These are phyloP conservation scores for Eristalis tenax DNA, from an alignment of 2,888 invertebrate genomes.

Conservation along the genomic window DNA sequence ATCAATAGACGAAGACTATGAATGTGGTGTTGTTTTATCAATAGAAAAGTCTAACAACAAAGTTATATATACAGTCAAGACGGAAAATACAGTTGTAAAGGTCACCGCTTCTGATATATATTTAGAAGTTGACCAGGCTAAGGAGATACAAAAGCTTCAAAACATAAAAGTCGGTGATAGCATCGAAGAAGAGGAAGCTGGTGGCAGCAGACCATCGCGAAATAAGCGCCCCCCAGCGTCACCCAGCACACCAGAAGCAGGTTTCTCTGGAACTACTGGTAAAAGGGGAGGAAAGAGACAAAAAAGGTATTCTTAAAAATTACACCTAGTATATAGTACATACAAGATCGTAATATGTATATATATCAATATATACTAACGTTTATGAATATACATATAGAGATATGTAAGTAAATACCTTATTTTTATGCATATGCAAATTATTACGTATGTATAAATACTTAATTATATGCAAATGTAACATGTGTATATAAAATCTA, in stretches of 20 bases:
- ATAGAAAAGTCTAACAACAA: conserved; percentile 80
- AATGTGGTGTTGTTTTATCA: conserved; percentile 82
- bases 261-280: conserved; percentile 73
- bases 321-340: conserved; percentile 20
- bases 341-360: not conserved
- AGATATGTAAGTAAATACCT: not conserved
- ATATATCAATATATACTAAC: conserved; percentile 31
- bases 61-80: conserved; percentile 72
- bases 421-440: not conserved
- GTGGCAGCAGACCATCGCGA: conserved; percentile 67
- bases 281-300: conserved; percentile 72
- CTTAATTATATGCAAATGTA: not conserved
- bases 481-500: not conserved
- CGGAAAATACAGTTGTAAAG: conserved; percentile 81
- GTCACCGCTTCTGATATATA: conserved; percentile 83
- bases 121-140: conserved; percentile 83
- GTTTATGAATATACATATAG: conserved; percentile 27
- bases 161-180: conserved; percentile 47
- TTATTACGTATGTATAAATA: not conserved
- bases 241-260: conserved; percentile 73
- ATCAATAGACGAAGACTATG: conserved; percentile 83
- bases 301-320: conserved; percentile 74
- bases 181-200: conserved; percentile 50
- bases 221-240: conserved; percentile 70
- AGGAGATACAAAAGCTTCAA: conserved; percentile 81